Conservation (phyloP, 2,888 invertebrate species). For the Megamerina dolium region DNA sequence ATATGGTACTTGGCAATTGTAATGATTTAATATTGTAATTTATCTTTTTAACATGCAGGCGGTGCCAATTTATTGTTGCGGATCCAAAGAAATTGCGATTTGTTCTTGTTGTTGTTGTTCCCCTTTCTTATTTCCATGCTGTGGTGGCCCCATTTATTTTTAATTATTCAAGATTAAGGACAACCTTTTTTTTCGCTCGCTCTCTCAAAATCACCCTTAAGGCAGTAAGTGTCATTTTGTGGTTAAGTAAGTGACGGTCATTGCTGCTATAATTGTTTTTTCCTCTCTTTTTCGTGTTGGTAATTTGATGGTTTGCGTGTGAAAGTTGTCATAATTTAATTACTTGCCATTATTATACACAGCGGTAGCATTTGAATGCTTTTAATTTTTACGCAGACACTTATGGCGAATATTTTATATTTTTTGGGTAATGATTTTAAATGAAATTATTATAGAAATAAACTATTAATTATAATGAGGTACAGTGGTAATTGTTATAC, state of each 20-base stretch:
- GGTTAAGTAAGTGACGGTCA: neutral
- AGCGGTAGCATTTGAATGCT: neutral
- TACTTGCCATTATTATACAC: too few relatives aligned
- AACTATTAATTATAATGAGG: too few relatives aligned
- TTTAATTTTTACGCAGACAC: neutral
- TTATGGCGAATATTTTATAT: too few relatives aligned
- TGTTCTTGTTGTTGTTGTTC: slow-evolving; percentile 4
- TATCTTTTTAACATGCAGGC: slow-evolving; percentile 18
- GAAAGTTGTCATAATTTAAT: slow-evolving; percentile 5
- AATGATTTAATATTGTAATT: slow-evolving; percentile 26
- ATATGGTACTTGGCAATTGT: slow-evolving; percentile 12
- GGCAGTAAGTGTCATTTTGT: neutral
- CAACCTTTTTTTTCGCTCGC: too few relatives aligned
- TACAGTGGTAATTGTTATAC: too few relatives aligned
- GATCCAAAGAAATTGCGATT: too few relatives aligned
- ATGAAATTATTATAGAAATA: too few relatives aligned
- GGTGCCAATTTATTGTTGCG: too few relatives aligned
- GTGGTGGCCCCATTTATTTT: neutral
- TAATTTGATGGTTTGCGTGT: neutral
- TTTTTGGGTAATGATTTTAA: too few relatives aligned
- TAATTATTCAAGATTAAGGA: slow-evolving; percentile 8
- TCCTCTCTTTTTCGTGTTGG: neutral
- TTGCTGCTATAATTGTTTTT: too few relatives aligned
- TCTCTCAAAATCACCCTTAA: neutral
- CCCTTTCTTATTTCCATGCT: slow-evolving; percentile 3